Evolutionary conservation across 2,113 vertebrate genomes (phyloP).

Genomic region (Gasterosteus aculeatus): DNA sequence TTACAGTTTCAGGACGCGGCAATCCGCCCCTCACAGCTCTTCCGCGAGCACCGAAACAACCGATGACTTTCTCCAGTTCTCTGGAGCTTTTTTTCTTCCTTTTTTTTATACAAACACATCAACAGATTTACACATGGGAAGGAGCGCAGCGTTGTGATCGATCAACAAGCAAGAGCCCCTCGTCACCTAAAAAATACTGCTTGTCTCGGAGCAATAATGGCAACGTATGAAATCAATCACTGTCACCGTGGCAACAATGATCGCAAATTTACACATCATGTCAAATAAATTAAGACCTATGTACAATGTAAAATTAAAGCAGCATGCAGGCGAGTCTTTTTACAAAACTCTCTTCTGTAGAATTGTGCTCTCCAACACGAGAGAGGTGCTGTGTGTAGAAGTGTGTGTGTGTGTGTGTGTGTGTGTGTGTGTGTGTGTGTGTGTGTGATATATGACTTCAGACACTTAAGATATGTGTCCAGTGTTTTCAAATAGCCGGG

Average conservation of each 20-base stretch:
- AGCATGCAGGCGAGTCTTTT: slow-evolving; percentile 80
- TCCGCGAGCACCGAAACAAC: slow-evolving; percentile 68
- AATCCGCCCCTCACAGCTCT: slow-evolving; percentile 3
- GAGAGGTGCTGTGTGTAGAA: slow-evolving; percentile 35
- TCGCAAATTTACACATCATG: slow-evolving; percentile 70
- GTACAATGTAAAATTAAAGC: slow-evolving; percentile 78
- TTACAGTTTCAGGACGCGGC: slow-evolving; percentile 39
- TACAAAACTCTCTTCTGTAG: slow-evolving; percentile 64
- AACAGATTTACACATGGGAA: slow-evolving; percentile 75
- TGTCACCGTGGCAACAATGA: slow-evolving; percentile 65
- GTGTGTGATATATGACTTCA: slow-evolving; percentile 30
- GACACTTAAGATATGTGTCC: slow-evolving; percentile 23
- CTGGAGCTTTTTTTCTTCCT: slow-evolving; percentile 49
- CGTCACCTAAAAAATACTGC: slow-evolving; percentile 78
- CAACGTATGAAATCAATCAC: slow-evolving; percentile 66
- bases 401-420: slow-evolving; percentile 27
- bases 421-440: slow-evolving; percentile 27
- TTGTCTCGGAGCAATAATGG: slow-evolving; percentile 68
- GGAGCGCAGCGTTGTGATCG: slow-evolving; percentile 65
- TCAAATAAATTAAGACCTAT: slow-evolving; percentile 79
- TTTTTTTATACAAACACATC: slow-evolving; percentile 78
- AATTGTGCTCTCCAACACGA: slow-evolving; percentile 60
- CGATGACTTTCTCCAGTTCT: slow-evolving; percentile 80
- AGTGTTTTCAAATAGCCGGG: slow-evolving; percentile 26
- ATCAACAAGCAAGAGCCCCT: slow-evolving; percentile 53